Conservation (phyloP, 2,797 vertebrate genomes). For the Platalea minor region DNA sequence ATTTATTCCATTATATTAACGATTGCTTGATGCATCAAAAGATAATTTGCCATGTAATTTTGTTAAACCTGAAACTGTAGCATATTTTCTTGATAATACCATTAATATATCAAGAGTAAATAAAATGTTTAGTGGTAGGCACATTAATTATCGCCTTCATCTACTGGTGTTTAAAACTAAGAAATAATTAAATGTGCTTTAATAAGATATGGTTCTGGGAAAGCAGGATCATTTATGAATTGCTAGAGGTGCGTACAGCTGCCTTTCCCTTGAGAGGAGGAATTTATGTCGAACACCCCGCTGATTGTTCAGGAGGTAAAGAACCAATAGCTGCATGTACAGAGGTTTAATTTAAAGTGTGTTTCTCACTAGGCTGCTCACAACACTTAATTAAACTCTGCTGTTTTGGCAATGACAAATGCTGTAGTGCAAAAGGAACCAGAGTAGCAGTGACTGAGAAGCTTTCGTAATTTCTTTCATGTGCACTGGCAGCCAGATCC, state of each 20-base stretch:
- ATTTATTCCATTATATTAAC: conserved; percentile 79
- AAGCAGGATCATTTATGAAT: conserved; percentile 88
- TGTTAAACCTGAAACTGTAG: conserved; percentile 77
- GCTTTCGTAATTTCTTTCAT: conserved; percentile 93
- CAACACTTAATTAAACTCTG: conserved; percentile 99
- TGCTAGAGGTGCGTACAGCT: conserved; percentile 83
- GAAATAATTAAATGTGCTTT: conserved; percentile 90
- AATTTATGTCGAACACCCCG: conserved; percentile 91
- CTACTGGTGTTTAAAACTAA: conserved; percentile 83
- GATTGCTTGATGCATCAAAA: conserved; percentile 76
- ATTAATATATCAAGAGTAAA: conserved; percentile 88
- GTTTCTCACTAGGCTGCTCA: conserved; percentile 99
- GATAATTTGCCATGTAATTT: conserved; percentile 86
- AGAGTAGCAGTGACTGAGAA: conserved; percentile 87
- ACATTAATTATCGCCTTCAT: conserved; percentile 93
- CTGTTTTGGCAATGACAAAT: conserved; percentile 99
- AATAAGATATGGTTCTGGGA: conserved; percentile 85
- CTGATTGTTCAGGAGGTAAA: conserved; percentile 96
- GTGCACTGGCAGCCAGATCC: conserved; percentile 86
- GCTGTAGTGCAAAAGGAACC: conserved; percentile 89
- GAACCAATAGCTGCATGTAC: conserved; percentile 95
- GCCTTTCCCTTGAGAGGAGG: conserved; percentile 87
- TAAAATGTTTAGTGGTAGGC: conserved; percentile 88
- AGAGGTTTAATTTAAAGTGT: conserved; percentile 99
- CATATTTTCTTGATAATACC: conserved; percentile 77